Evolutionary conservation across 1,140 invertebrate species (phyloP).

Genomic region (Hydropsyche tenuis): DNA sequence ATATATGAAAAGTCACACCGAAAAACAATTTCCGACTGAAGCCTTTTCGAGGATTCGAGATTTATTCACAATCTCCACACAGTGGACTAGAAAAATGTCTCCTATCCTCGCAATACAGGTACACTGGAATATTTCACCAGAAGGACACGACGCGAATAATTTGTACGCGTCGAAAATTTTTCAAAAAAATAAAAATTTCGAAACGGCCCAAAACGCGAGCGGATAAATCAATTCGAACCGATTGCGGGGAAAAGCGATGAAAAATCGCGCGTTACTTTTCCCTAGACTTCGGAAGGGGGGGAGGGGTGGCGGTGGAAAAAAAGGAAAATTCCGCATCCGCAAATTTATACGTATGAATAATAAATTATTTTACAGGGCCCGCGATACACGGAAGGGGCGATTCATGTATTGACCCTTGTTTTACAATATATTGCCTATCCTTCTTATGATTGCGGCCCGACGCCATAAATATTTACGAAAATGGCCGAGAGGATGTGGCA

Average conservation of each 20-base stretch:
- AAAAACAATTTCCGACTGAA: constrained; percentile 34
- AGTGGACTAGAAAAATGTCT: constrained; percentile 1
- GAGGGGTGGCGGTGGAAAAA: not conserved
- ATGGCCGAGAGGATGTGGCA: constrained; percentile 1
- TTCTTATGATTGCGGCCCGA: constrained; percentile 37
- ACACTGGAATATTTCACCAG: constrained; percentile 1
- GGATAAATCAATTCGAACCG: not conserved
- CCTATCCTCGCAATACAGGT: constrained; percentile 14
- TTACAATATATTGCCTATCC: constrained; percentile 43
- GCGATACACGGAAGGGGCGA: constrained; percentile 36
- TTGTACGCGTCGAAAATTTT: not conserved
- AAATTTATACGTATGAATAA: constrained; percentile 50
- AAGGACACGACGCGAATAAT: not conserved
- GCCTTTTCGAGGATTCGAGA: constrained; percentile 30
- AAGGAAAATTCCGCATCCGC: constrained; percentile 26
- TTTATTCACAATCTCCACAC: constrained; percentile 35
- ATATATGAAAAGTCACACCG: constrained; percentile 14
- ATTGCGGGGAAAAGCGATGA: not conserved
- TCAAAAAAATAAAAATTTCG: too few relatives aligned
- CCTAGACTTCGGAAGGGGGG: not conserved
- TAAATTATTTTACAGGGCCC: constrained; percentile 46
- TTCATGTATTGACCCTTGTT: constrained; percentile 45
- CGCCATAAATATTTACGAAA: constrained; percentile 38
- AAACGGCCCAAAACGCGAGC: not conserved
- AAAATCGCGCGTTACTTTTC: not conserved